These are phyloP conservation scores for Temnothorax ravouxi DNA, from an alignment of 2,888 invertebrate genomes.

Conservation along the genomic window DNA sequence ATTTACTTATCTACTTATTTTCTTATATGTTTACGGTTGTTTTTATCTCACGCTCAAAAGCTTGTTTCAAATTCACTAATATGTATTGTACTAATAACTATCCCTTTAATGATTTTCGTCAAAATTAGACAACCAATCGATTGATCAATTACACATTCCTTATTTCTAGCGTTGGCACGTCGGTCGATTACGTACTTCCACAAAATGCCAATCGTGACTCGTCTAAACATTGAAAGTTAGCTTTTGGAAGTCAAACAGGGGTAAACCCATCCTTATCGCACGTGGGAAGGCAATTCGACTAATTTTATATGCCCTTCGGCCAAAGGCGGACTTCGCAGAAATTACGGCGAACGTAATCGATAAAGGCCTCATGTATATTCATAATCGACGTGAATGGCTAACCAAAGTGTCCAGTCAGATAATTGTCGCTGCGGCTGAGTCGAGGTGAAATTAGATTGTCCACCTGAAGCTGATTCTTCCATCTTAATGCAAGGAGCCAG, in stretches of 20 bases:
- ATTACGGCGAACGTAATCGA: conserved; percentile 50
- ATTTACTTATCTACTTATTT: background rate
- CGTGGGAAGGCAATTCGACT: conserved; percentile 31
- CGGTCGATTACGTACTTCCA: conserved; percentile 4
- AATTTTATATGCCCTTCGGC: conserved; percentile 47
- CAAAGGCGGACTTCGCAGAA: conserved; percentile 10
- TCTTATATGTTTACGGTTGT: background rate
- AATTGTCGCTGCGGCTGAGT: conserved; percentile 27
- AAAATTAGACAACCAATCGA: background rate
- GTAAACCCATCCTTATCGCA: conserved; percentile 25
- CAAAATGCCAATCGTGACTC: conserved; percentile 32
- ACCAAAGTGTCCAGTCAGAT: conserved; percentile 52
- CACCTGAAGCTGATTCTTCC: conserved; percentile 8
- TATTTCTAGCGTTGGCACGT: background rate
- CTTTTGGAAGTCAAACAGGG: conserved; percentile 47
- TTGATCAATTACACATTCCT: background rate
- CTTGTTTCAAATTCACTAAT: background rate
- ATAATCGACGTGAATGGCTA: conserved; percentile 48
- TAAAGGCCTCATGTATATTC: conserved; percentile 54
- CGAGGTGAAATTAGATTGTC: conserved; percentile 32
- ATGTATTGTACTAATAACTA: background rate
- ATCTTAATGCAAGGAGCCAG: conserved; percentile 7
- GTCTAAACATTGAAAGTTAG: conserved; percentile 30
- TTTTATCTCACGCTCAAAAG: background rate
- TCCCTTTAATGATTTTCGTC: conserved; percentile 4